Conservation (phyloP, 2,797 vertebrate genomes). For the Moxostoma hubbsi region DNA sequence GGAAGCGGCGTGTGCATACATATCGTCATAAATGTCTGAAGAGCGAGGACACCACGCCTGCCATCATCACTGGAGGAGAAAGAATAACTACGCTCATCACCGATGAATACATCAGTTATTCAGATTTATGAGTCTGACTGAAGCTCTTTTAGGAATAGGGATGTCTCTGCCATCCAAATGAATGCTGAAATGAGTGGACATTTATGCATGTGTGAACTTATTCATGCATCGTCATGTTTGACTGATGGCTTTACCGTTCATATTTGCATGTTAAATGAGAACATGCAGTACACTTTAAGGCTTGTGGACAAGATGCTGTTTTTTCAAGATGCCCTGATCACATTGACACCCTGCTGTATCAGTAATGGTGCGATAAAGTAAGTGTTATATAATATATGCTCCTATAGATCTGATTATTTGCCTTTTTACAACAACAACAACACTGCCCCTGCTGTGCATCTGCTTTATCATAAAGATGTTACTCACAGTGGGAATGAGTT, state of each 20-base stretch:
- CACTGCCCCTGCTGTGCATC: slow-evolving; percentile 19
- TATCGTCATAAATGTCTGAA: slow-evolving; percentile 40
- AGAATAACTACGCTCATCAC: slow-evolving; percentile 39
- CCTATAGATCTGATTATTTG: slow-evolving; percentile 36
- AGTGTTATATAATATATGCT: slow-evolving; percentile 12
- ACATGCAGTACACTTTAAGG: background rate
- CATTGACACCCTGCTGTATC: slow-evolving; percentile 30
- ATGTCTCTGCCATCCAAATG: slow-evolving; percentile 2
- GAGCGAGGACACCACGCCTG: background rate
- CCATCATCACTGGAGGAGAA: slow-evolving; percentile 22
- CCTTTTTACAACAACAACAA: slow-evolving; percentile 25
- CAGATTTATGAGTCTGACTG: slow-evolving; percentile 44
- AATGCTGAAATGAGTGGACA: background rate
- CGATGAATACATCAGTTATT: slow-evolving; percentile 38
- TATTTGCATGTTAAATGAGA: slow-evolving; percentile 18
- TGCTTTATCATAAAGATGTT: slow-evolving; percentile 20
- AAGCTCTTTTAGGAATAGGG: slow-evolving; percentile 30
- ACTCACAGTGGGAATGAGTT: slow-evolving; percentile 7
- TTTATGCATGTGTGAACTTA: background rate
- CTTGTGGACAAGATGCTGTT: slow-evolving; percentile 17
- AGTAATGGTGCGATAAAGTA: slow-evolving; percentile 35
- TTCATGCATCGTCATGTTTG: background rate
- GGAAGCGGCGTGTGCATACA: slow-evolving; percentile 27
- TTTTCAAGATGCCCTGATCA: background rate
- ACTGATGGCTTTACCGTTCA: slow-evolving; percentile 16